These are phyloP conservation scores for Paradoxurus hermaphroditus DNA, from an alignment of 2,113 vertebrate species.

Conservation along the genomic window DNA sequence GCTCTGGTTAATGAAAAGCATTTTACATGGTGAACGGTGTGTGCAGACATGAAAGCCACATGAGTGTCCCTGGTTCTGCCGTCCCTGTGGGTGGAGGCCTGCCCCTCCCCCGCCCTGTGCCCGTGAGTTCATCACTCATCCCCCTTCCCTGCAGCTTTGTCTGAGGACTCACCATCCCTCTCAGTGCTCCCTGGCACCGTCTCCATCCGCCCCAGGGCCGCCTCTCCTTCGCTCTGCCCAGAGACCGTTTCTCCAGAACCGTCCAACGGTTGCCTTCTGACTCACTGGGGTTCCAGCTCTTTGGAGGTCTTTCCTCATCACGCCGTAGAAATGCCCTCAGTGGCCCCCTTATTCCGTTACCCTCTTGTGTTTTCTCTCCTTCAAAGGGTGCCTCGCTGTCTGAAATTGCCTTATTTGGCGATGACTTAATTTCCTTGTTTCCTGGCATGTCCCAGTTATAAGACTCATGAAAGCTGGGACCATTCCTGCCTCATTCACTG, in stretches of 20 bases:
- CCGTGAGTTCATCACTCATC: fast-evolving
- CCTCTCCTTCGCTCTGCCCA: fast-evolving
- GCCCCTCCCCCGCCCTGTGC: fast-evolving
- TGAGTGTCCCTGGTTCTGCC: neutral
- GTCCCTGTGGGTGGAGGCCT: fast-evolving
- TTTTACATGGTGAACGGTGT: fast-evolving
- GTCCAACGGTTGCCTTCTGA: neutral
- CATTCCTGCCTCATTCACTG: neutral
- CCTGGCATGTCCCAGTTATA: fast-evolving
- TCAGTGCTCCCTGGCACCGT: fast-evolving
- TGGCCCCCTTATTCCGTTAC: fast-evolving
- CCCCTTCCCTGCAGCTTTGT: fast-evolving
- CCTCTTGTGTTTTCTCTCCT: neutral
- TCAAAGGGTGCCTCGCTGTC: neutral
- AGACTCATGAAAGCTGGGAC: neutral
- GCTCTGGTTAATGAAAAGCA: neutral
- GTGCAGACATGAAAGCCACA: neutral
- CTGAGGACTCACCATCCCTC: neutral
- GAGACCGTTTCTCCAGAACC: neutral
- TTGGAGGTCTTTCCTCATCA: neutral
- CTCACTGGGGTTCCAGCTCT: neutral
- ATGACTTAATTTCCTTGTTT: too few species aligned
- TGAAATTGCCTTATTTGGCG: neutral
- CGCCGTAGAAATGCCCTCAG: fast-evolving
- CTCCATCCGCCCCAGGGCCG: neutral